These are phyloP conservation scores for Bursaphelenchus mucronatus DNA, from an alignment of 1,140 invertebrate genomes.

Conservation along the genomic window DNA sequence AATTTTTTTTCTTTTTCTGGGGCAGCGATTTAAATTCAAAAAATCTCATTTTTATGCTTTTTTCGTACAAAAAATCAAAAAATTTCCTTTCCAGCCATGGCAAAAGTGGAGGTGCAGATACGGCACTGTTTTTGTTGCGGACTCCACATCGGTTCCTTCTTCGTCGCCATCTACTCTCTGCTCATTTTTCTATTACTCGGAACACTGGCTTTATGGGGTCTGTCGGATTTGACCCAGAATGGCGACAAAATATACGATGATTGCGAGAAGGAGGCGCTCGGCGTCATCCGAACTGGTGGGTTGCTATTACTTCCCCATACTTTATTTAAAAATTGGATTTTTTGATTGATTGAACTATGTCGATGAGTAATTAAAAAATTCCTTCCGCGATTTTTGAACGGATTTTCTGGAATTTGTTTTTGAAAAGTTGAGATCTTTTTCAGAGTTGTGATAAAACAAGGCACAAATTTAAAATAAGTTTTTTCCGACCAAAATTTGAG, in stretches of 20 bases:
- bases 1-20: too few relatives aligned
- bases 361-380: too few relatives aligned
- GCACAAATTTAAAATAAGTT: background rate
- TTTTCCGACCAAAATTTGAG: background rate
- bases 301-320: background rate
- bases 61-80: too few relatives aligned
- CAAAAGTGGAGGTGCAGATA: constrained; percentile 59
- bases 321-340: too few relatives aligned
- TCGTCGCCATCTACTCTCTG: constrained; percentile 57
- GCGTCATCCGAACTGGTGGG: constrained; percentile 50
- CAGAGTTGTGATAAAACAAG: background rate
- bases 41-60: too few relatives aligned
- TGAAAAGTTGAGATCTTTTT: background rate
- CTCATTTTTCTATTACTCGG: constrained; percentile 50
- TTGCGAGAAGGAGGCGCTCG: constrained; percentile 57
- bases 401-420: too few relatives aligned
- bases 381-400: too few relatives aligned
- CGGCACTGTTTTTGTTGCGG: constrained; percentile 57
- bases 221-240: constrained; percentile 51
- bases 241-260: constrained; percentile 50
- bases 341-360: too few relatives aligned
- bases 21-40: too few relatives aligned
- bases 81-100: constrained; percentile 28
- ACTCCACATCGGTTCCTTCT: constrained; percentile 48
- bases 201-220: constrained; percentile 48